Conservation (phyloP, 2,888 invertebrate species). For the Catotricha subobsoleta region DNA sequence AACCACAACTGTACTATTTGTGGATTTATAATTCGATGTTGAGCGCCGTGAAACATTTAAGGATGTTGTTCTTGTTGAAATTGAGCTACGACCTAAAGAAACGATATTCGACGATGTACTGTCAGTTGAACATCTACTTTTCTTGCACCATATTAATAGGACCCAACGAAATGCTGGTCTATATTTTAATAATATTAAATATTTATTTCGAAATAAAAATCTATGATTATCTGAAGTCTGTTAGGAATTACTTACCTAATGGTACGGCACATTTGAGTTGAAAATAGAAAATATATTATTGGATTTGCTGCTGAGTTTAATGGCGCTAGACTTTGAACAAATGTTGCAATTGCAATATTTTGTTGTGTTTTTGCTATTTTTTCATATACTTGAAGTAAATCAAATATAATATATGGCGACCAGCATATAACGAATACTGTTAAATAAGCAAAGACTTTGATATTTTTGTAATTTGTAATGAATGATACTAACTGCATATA, state of each 20-base stretch:
- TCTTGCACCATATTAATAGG: conserved; percentile 31
- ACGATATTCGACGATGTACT: background rate
- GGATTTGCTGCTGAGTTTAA: conserved; percentile 90
- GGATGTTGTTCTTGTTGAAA: conserved; percentile 29
- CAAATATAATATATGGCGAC: conserved; percentile 89
- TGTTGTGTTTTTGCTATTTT: conserved; percentile 62
- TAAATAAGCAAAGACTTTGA: conserved; percentile 33
- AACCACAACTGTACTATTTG: conserved; percentile 23
- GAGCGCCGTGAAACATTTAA: conserved; percentile 28
- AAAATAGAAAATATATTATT: conserved; percentile 84
- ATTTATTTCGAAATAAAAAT: too few species aligned
- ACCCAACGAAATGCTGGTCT: conserved; percentile 54
- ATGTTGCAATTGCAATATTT: conserved; percentile 68
- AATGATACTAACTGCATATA: conserved; percentile 22
- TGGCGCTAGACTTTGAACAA: conserved; percentile 80
- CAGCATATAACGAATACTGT: conserved; percentile 78
- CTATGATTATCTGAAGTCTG: background rate
- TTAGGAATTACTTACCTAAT: conserved; percentile 42
- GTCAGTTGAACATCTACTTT: conserved; percentile 14
- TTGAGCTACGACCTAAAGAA: conserved; percentile 27
- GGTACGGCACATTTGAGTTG: conserved; percentile 69
- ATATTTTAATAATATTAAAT: conserved; percentile 22
- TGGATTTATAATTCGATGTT: conserved; percentile 19
- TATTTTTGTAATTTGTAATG: background rate
- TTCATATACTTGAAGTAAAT: conserved; percentile 74